Base-by-base conservation (phyloP, 2,888 invertebrate species). In the Zaprionus lineosus region DNA sequence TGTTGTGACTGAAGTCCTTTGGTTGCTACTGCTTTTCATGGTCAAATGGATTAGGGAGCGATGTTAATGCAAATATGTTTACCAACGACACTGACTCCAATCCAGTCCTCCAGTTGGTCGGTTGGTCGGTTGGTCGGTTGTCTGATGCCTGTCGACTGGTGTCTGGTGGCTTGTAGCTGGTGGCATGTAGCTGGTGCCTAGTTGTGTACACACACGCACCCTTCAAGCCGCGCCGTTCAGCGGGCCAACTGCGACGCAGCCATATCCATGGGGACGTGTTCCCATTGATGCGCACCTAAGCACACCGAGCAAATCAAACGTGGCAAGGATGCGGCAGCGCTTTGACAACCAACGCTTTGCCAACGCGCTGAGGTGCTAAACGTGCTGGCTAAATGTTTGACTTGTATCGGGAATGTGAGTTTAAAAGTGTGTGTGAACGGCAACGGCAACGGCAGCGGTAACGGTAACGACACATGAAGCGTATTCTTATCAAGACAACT, bases 231-330 rank as follows among this genome's bases (percentile, higher is more conserved):
- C 28, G 15, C 6, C 15, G 24, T 16, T 4, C 14, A 31, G n/a
- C n/a, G 29, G 11, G n/a, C n/a, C 6, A 8, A 19, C 43, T 26
- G 37, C 33, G n/a, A 48, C 14, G 29, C 47, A 58, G 11, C 18
- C 46, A 43, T 33, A 40, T 51, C 19, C 16, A 26, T 34, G 37
- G 8, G 24, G 44, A 66, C 52, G 53, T 63, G 47, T 31, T 28
- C 29, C 39, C 34, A 55, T 44, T 51, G 59, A 36, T 44, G 52
- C 60, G 36, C 59, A 47, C 39, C 57, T 48, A 60, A 60, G 69
- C 41, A 62, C 46, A 58, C 47, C 60, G 69, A 66, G 77, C 77
- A 78, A 78, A 81, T 78, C 77, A 72, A 74, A 78, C 62, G 63
- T 55, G 65, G 66, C 66, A 56, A 58, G 41, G 18, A 53, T 33